Evolutionary conservation across 2,113 vertebrate species (phyloP), one percentile per base, ranked within the genome.

Genomic region (Grammomys dolichurus): DNA sequence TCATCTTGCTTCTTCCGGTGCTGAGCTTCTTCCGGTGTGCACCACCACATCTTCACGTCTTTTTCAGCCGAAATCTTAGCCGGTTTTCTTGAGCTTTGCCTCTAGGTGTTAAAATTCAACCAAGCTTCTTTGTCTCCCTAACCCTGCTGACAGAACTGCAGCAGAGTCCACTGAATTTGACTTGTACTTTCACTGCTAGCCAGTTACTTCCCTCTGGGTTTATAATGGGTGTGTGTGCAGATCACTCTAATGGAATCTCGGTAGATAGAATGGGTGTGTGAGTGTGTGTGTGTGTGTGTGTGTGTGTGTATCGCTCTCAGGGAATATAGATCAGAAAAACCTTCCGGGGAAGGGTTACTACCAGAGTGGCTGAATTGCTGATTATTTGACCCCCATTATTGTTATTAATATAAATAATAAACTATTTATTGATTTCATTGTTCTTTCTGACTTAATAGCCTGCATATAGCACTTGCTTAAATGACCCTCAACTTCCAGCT

Each of bases 351-450:
- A 20, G 48, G 77, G 5, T 82, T 82, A 36, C 22, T 92, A 28
- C 65, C 89, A 90, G 75, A 84, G 81, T 75, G 87, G 87, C 80
- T n/a, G 51, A 85, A 91, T 95, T 93, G 60, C 70, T 94, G 56
- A 85, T 95, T 91, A 93, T 96, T 96, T 97, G 93, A 90, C n/a
- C 51, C 46, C 76, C 87, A 75, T 81, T 24, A 7, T 96, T 96
- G 48, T 94, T 96, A 87, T 87, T 96, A 92, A 92, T 95, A 70
- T 93, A 85, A 96, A 95, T 95, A 95, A 97, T 97, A 97, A 97
- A 97, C 95, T 94, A 92, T 95, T 97, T 97, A 92, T 97, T 97
- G 89, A 92, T 89, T 96, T 95, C 76, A 72, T 96, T 96, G 93
- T 95, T 89, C 84, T 63, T 97, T 84, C 80, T 96, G 70, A 97